Evolutionary conservation across 2,888 invertebrate genomes (phyloP).

Genomic region (Cyrtodaria siliqua): DNA sequence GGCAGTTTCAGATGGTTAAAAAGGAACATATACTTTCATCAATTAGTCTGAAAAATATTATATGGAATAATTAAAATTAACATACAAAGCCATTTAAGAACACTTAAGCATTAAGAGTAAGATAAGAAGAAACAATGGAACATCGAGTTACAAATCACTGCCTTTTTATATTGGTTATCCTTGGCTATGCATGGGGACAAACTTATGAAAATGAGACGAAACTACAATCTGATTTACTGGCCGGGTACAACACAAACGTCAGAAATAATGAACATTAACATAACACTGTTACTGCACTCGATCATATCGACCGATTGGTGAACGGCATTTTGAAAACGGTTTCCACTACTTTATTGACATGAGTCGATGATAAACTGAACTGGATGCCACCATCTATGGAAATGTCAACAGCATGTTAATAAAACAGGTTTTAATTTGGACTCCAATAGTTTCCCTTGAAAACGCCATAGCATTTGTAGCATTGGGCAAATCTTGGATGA

Average conservation of each 20-base stretch:
- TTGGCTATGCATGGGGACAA: too few species aligned
- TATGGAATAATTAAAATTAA: too few species aligned
- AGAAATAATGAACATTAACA: constrained; percentile 16
- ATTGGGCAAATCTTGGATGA: constrained; percentile 10
- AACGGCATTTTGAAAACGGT: constrained; percentile 10
- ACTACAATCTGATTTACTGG: constrained; percentile 16
- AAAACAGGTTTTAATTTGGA: constrained; percentile 29
- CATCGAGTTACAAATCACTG: too few species aligned
- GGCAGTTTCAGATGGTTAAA: too few species aligned
- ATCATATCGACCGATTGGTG: constrained; percentile 23
- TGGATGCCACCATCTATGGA: constrained; percentile 34
- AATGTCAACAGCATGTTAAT: constrained; percentile 11
- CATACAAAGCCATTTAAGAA: too few species aligned
- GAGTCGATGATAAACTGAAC: constrained; percentile 29
- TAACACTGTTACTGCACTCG: constrained; percentile 12
- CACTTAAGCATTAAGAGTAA: too few species aligned
- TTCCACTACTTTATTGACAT: neutral
- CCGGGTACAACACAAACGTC: constrained; percentile 30
- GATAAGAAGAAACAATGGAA: too few species aligned
- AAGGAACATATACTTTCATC: too few species aligned
- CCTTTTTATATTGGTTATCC: too few species aligned
- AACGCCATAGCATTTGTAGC: constrained; percentile 11
- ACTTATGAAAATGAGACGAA: constrained; percentile 18
- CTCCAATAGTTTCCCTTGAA: constrained; percentile 18
- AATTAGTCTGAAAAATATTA: too few species aligned